Base-by-base conservation (phyloP, 2,113 vertebrate species). In the Mungos mungo region DNA sequence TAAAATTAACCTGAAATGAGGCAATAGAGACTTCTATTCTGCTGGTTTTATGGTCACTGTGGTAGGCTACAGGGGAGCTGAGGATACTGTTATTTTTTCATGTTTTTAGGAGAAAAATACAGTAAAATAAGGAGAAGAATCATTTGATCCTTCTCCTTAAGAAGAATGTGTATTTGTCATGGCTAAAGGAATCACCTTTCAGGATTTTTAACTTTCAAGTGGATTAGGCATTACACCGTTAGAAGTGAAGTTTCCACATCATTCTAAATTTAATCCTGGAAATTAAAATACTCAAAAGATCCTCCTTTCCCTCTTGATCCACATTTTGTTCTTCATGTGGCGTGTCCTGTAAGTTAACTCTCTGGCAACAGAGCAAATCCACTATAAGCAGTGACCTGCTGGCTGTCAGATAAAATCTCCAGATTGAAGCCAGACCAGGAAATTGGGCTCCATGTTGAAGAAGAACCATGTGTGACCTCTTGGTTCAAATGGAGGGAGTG, bases 381-480 rank as follows among this genome's bases (percentile, higher is more conserved):
- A 68, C 93, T 72, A 8, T 54, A 91, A 71, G 41, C 41, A 72
- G 60, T 88, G 81, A 96, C 60, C 68, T 52, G 52, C 50, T 66
- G 50, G 65, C 79, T 96, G 60, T 97, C 83, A 88, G 97, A 97
- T 96, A 85, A 93, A 65, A 95, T 93, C 90, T 95, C 65, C 54
- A 93, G 87, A 98, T 74, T 95, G 54, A 98, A 98, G 93, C 68
- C 90, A 95, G 95, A 90, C 18, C 54, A 41, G 50, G 38, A 13
- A 54, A 85, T 80, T 96, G 92, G 91, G 27, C 33, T 96, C 84
- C 74, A 92, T 89, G 35, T 25, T 85, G 72, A 74, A 95, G 23
- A 94, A 93, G 35, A 63, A 95, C 54, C 63, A 71, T 84, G 50
- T 80, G 71, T 96, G 76, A 96, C 84, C 88, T 87, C 76, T 89